Conservation (phyloP, 2,888 invertebrate species). For the Teinopalpus imperialis region DNA sequence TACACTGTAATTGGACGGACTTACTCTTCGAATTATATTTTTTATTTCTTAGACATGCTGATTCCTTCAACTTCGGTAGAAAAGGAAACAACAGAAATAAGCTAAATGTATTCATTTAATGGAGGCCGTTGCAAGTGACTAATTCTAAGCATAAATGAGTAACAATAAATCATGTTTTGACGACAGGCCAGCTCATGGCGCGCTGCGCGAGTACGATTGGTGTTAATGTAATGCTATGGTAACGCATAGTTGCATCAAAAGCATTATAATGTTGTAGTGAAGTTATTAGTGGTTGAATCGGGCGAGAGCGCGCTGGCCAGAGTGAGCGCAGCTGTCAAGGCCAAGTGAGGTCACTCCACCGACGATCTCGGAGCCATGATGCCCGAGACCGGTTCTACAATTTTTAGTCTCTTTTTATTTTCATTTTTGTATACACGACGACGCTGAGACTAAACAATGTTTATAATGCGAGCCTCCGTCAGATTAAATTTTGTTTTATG, state of each 20-base stretch:
- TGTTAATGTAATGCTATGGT: constrained; percentile 47
- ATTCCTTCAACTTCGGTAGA: too few relatives aligned
- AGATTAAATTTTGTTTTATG: constrained; percentile 75
- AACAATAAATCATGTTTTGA: constrained; percentile 65
- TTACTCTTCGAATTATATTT: too few relatives aligned
- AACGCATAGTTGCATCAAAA: constrained; percentile 67
- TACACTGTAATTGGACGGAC: too few relatives aligned
- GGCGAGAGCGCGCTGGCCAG: constrained; percentile 60
- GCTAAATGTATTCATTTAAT: background rate
- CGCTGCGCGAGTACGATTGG: constrained; percentile 33
- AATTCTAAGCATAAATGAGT: constrained; percentile 50
- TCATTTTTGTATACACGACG: constrained; percentile 80
- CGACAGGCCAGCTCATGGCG: constrained; percentile 38
- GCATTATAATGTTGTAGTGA: constrained; percentile 73
- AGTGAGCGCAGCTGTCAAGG: constrained; percentile 79
- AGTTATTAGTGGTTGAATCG: constrained; percentile 77
- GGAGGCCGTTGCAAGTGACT: constrained; percentile 19
- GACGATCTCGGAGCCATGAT: constrained; percentile 76
- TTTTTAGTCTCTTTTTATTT: constrained; percentile 81
- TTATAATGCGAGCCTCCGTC: constrained; percentile 71
- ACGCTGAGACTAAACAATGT: constrained; percentile 80
- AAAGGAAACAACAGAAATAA: background rate
- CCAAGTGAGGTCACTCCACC: constrained; percentile 80
- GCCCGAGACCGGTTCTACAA: constrained; percentile 78
- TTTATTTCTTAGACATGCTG: too few relatives aligned